Percentiles rank a stretch among this genome's conserved stretches.
These are phyloP conservation scores for Hephaestus fuliginosus DNA, from an alignment of 2,797 vertebrate species.

Conservation along the genomic window DNA sequence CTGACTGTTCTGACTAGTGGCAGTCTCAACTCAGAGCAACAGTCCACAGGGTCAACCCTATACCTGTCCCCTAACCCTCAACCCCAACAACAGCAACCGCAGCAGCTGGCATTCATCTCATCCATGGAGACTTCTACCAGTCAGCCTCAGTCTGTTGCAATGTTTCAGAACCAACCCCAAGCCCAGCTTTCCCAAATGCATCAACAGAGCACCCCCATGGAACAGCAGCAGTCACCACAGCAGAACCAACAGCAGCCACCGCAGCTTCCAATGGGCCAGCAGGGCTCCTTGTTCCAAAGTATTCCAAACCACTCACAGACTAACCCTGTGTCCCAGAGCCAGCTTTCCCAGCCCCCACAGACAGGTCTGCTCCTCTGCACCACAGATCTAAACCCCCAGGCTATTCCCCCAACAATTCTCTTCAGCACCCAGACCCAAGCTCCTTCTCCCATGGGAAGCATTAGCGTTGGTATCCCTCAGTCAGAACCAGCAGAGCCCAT, in stretches of 20 bases:
- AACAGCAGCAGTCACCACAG: conserved; percentile 86
- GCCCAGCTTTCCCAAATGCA: conserved; percentile 91
- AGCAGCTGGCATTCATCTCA: conserved; percentile 89
- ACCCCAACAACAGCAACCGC: conserved; percentile 87
- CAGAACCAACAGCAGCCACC: conserved; percentile 73
- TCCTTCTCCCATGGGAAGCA: conserved; percentile 79
- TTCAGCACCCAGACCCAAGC: conserved; percentile 87
- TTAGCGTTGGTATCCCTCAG: conserved; percentile 87
- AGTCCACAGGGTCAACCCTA: conserved; percentile 85
- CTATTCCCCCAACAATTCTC: conserved; percentile 86
- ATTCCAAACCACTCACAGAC: conserved; percentile 77
- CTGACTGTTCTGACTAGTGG: conserved; percentile 90
- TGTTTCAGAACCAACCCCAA: conserved; percentile 89
- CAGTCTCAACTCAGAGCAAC: conserved; percentile 90
- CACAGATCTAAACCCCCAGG: conserved; percentile 89
- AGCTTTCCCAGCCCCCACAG: conserved; percentile 85
- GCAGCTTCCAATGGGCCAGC: conserved; percentile 80
- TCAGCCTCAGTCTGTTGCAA: conserved; percentile 89
- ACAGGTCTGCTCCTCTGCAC: conserved; percentile 90
- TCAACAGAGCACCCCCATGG: conserved; percentile 87
- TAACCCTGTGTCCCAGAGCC: conserved; percentile 78
- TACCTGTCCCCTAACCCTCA: conserved; percentile 92
- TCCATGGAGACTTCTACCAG: conserved; percentile 91
- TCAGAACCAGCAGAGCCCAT: conserved; percentile 92
- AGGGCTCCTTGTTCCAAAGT: conserved; percentile 84